Conservation (phyloP, 2,797 vertebrate genomes). For the Anisognathus igniventris region DNA sequence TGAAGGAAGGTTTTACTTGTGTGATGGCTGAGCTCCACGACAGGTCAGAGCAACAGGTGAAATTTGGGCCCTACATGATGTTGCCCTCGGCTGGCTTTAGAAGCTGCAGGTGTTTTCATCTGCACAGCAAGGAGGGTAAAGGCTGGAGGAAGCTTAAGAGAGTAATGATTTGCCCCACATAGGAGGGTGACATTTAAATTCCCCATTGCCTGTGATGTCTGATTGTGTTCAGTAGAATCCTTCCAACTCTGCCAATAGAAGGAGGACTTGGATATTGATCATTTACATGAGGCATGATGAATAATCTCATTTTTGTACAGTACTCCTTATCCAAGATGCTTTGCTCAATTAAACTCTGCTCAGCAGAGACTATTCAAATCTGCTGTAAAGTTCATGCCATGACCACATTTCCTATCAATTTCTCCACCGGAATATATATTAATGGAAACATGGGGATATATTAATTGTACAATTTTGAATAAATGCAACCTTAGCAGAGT, state of each 20-base stretch:
- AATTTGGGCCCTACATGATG: neutral
- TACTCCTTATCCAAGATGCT: neutral
- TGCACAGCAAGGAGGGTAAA: neutral
- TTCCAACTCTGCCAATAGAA: neutral
- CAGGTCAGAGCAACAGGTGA: neutral
- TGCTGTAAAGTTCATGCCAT: slow-evolving; percentile 60
- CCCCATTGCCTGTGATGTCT: neutral
- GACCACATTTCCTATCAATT: slow-evolving; percentile 65
- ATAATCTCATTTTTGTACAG: neutral
- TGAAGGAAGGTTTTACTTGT: neutral
- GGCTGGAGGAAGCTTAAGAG: neutral
- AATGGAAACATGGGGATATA: slow-evolving; percentile 61
- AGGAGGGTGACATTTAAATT: neutral
- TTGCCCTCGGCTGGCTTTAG: neutral
- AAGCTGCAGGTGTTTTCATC: neutral
- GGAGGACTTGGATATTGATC: neutral
- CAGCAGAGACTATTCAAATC: slow-evolving; percentile 49
- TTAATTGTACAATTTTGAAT: slow-evolving; percentile 67
- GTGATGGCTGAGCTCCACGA: neutral
- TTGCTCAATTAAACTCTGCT: slow-evolving; percentile 42
- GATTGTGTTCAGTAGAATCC: neutral
- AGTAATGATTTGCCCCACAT: neutral
- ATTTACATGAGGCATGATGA: neutral
- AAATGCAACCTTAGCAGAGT: slow-evolving; percentile 56
- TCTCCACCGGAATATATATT: slow-evolving; percentile 54